A percentile compares a stretch with the other conserved stretches of the same genome.
Conservation (phyloP, 2,888 invertebrate genomes). For the Uloborus plumipes region DNA sequence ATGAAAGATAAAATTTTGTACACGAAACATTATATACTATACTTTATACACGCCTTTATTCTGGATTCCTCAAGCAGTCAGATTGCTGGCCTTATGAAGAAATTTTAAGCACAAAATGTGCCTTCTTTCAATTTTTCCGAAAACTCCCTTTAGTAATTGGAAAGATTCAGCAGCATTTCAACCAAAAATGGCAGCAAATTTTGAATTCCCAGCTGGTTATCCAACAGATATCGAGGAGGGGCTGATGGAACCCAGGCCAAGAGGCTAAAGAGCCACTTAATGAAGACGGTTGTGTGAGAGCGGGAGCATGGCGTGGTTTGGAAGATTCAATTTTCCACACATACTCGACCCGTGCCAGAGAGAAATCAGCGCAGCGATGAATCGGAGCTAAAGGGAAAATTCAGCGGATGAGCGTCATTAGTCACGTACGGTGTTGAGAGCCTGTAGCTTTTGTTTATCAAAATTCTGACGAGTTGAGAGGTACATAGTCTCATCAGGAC, state of each 20-base stretch:
- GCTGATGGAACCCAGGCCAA: conserved; percentile 31
- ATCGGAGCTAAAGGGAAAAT: conserved; percentile 5
- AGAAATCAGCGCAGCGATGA: conserved; percentile 24
- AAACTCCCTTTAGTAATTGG: no score
- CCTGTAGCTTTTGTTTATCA: not conserved
- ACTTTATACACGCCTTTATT: no score
- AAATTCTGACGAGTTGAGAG: not conserved
- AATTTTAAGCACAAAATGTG: no score
- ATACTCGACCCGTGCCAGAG: not conserved
- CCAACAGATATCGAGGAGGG: not conserved
- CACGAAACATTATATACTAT: no score
- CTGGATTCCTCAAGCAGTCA: no score
- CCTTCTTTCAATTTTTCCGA: no score
- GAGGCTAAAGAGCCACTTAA: conserved; percentile 30
- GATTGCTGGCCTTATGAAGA: no score
- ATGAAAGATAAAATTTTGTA: no score
- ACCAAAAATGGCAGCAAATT: no score
- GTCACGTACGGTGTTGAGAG: no score
- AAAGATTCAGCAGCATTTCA: no score
- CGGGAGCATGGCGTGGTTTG: conserved; percentile 6
- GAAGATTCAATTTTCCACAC: conserved; percentile 54
- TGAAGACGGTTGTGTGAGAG: conserved; percentile 17
- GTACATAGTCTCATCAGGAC: not conserved
- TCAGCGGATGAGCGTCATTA: not conserved
- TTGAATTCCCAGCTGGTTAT: no score